phyloP scores from a whole-genome alignment of 2,797 vertebrate genomes.

The Macropus fuliginosus region DNA sequence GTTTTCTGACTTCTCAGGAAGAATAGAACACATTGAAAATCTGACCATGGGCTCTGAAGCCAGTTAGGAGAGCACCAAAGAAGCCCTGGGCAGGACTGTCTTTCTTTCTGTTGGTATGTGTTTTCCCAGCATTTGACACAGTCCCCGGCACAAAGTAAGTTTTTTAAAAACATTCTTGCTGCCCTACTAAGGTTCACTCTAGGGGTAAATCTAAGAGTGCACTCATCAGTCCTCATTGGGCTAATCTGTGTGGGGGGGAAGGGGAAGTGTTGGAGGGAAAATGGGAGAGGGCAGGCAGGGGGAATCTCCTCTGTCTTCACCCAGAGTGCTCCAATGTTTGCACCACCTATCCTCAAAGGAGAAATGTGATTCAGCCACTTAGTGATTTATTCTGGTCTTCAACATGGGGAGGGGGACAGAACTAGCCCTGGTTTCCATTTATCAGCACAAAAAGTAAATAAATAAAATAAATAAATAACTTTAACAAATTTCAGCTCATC shows the following conservation, averaged over 20 bases:
- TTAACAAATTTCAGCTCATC: slow-evolving; percentile 17
- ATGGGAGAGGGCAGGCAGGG: neutral
- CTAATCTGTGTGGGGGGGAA: neutral
- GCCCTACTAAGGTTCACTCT: neutral
- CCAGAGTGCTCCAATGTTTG: neutral
- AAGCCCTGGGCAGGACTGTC: neutral
- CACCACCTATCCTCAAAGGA: neutral
- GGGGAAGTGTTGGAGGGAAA: no score
- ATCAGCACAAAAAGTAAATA: slow-evolving; percentile 20
- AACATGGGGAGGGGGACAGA: neutral
- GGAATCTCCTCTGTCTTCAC: slow-evolving; percentile 21
- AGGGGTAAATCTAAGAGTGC: no score
- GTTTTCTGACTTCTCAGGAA: neutral
- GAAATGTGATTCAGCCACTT: neutral
- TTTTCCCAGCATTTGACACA: neutral
- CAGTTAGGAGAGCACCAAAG: rapidly evolving
- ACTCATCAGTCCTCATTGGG: neutral
- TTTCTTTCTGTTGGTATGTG: neutral
- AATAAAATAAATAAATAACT: neutral
- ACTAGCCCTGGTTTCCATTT: neutral
- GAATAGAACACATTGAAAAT: neutral
- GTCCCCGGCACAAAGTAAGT: neutral
- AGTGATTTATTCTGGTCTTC: slow-evolving; percentile 31
- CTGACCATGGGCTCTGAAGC: neutral
- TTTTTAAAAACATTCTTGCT: neutral